phyloP scores from a whole-genome alignment of 2,113 vertebrate species.

The Rana temporaria region DNA sequence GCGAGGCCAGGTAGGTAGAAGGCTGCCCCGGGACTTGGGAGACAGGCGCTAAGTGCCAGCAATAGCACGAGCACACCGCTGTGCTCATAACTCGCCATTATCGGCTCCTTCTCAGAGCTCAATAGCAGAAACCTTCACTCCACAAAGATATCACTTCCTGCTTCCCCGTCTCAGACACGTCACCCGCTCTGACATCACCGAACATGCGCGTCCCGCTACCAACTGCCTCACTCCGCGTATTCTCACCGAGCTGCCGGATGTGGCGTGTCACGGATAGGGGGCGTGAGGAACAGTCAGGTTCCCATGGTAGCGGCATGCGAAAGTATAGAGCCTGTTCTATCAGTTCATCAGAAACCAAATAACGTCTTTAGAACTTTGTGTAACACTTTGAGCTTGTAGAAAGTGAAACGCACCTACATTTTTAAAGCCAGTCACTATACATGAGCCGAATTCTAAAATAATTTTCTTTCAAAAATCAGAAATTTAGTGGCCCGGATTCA shows the following conservation, averaged over 20 bases:
- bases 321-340: no score
- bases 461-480: no score
- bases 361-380: no score
- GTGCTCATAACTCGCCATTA: conserved; percentile 52
- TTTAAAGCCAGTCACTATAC: no score
- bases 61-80: conserved; percentile 37
- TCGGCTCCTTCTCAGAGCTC: not conserved
- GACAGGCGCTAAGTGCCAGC: conserved; percentile 51
- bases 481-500: no score
- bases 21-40: conserved; percentile 51
- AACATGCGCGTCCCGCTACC: rapidly evolving
- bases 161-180: conserved; percentile 62
- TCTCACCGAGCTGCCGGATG: conserved; percentile 15
- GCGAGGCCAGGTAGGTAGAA: conserved; percentile 97
- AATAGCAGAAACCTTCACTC: not conserved
- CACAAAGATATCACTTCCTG: conserved; percentile 29
- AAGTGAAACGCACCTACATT: no score
- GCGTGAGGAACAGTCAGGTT: not conserved
- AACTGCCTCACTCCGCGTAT: not conserved
- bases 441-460: no score
- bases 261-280: not conserved
- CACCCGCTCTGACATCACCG: not conserved
- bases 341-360: no score
- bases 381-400: no score
- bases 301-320: not conserved